Conservation (phyloP, 2,888 invertebrate genomes). For the Xylota segnis region DNA sequence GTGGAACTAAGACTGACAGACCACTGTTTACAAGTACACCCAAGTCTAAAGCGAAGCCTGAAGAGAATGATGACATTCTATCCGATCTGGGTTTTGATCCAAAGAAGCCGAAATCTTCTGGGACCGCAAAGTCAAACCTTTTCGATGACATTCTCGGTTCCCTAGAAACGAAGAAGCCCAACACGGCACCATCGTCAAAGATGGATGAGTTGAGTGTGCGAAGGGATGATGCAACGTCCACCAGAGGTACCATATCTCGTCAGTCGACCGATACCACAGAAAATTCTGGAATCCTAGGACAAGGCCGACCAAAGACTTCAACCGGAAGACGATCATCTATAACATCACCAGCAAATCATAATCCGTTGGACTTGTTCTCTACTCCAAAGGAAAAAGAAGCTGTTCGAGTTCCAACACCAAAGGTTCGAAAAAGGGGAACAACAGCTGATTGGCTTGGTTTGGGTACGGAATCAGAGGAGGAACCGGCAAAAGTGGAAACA, state of each 20-base stretch:
- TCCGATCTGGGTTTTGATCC: slow-evolving; percentile 84
- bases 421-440: slow-evolving; percentile 77
- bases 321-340: slow-evolving; percentile 81
- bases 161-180: slow-evolving; percentile 79
- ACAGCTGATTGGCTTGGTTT: slow-evolving; percentile 83
- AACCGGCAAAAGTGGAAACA: slow-evolving; percentile 60
- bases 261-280: slow-evolving; percentile 84
- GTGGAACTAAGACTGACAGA: slow-evolving; percentile 42
- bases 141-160: slow-evolving; percentile 82
- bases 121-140: slow-evolving; percentile 80
- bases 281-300: slow-evolving; percentile 79
- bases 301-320: slow-evolving; percentile 82
- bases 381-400: slow-evolving; percentile 78
- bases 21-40: slow-evolving; percentile 78
- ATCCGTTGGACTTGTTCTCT: slow-evolving; percentile 77
- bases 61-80: slow-evolving; percentile 80
- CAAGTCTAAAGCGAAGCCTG: slow-evolving; percentile 76
- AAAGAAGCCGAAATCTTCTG: slow-evolving; percentile 81
- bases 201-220: slow-evolving; percentile 69
- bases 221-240: slow-evolving; percentile 58
- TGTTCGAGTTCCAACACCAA: slow-evolving; percentile 80
- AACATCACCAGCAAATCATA: slow-evolving; percentile 78
- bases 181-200: slow-evolving; percentile 77
- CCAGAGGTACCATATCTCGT: slow-evolving; percentile 81
- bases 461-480: slow-evolving; percentile 78